Evolutionary conservation across 2,113 vertebrate species (phyloP), one percentile per base, ranked within the genome.

Genomic region (Myanophis thanlyinensis): DNA sequence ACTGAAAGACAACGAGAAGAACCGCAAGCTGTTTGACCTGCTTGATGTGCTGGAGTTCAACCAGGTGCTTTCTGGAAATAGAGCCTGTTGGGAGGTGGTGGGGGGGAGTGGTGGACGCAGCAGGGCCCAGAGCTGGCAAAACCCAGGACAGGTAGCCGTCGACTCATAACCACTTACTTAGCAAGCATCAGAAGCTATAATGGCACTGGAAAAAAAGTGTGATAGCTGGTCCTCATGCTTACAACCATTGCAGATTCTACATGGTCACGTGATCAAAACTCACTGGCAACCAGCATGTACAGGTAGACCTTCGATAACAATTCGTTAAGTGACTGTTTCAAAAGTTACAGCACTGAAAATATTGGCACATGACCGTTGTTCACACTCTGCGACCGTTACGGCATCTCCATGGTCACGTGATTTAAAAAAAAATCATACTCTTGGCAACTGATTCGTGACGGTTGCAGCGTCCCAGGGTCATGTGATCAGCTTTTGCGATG

Each of bases 1-100:
- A 95, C 97, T 98, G 96, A 98, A 98, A 97, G 98, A 98, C 98
- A 98, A 98, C 94, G 98, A 98, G 97, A 98, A 98, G 97, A 98
- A 98, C 97, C 97, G 98, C 95, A 98, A 98, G 94, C 98, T 98
- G 91, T 98, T 98, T 95, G 98, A 98, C 90, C 97, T 98, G 85
- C 96, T 98, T 47, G 98, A 98, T 89, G 97, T 98, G n/a, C 96
- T 98, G 93, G 98, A 98, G 93, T 98, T 98, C 96, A 98, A 98
- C 96, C 98, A 98, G 97, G 98, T 98, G 89, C 94, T n/a, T 54
- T 51, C 51, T 12, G 44, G 25, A 40, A 59, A 25, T 5, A 52
- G 48, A 46, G 5, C 4, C 40, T 87, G 35, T n/a, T 90, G 25
- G 18, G 62, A 62, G 22, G 1, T 1, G 54, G 53, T 5, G 1